These are phyloP conservation scores for Zaprionus inermis DNA, from an alignment of 1,140 invertebrate species.

Conservation along the genomic window DNA sequence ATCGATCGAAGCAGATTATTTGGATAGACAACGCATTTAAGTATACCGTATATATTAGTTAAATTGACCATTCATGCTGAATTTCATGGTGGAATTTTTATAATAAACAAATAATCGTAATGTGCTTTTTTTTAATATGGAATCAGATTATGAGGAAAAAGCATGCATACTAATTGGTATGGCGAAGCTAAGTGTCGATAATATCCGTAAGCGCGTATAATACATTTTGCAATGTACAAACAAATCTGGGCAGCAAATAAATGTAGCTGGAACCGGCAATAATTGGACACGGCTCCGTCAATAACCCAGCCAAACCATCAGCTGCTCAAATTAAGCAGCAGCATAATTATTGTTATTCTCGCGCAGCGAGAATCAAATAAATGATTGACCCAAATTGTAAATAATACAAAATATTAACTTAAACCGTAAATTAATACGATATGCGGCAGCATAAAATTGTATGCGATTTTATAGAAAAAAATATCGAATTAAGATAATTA, in stretches of 20 bases:
- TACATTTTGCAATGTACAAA: conserved; percentile 1
- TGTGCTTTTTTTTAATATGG: conserved; percentile 14
- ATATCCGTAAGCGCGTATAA: conserved; percentile 1
- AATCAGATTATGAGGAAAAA: conserved; percentile 6
- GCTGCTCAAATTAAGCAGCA: background rate
- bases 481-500: background rate
- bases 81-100: background rate
- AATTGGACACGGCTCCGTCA: conserved; percentile 17
- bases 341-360: background rate
- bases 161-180: conserved; percentile 15
- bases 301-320: background rate
- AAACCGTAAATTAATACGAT: background rate
- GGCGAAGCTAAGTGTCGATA: conserved; percentile 3
- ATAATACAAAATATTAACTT: background rate
- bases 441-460: background rate
- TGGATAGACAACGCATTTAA: background rate
- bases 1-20: background rate
- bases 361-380: background rate
- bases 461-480: background rate
- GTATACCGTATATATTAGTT: background rate
- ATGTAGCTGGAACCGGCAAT: conserved; percentile 3
- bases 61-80: conserved; percentile 1
- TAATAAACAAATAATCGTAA: conserved; percentile 19
- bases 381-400: background rate
- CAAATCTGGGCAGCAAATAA: background rate